Conservation (phyloP, 2,797 vertebrate species). For the Rachycentron canadum region DNA sequence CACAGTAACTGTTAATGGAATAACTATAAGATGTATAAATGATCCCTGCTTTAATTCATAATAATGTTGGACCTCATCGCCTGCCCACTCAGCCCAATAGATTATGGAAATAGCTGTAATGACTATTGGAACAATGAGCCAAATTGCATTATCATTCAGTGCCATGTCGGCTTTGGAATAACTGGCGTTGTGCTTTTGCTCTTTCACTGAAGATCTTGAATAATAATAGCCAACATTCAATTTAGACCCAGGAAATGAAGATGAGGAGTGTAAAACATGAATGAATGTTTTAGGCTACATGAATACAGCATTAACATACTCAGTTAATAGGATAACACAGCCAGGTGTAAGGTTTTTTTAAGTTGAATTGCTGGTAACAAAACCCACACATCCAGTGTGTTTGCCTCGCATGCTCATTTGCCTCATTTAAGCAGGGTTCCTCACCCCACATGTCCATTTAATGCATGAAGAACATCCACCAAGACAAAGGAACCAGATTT, state of each 20-base stretch:
- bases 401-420: background rate
- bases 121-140: conserved; percentile 79
- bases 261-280: conserved; percentile 43
- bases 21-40: conserved; percentile 76
- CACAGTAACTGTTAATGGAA: conserved; percentile 73
- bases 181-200: conserved; percentile 44
- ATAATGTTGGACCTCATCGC: conserved; percentile 73
- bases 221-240: conserved; percentile 56
- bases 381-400: conserved; percentile 14
- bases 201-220: conserved; percentile 58
- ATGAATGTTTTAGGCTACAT: conserved; percentile 19
- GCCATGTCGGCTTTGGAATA: conserved; percentile 58
- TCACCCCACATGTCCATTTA: conserved; percentile 9
- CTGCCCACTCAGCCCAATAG: conserved; percentile 75
- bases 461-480: conserved; percentile 40
- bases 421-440: conserved; percentile 11
- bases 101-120: conserved; percentile 79
- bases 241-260: conserved; percentile 53
- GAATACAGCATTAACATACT: conserved; percentile 31
- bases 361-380: conserved; percentile 28
- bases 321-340: conserved; percentile 36
- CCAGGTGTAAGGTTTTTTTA: conserved; percentile 15
- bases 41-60: conserved; percentile 77
- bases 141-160: conserved; percentile 77
- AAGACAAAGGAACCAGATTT: conserved; percentile 41